Evolutionary conservation across 2,797 vertebrate species (phyloP), one percentile per base, ranked within the genome.

Genomic region (Megaceryle alcyon): DNA sequence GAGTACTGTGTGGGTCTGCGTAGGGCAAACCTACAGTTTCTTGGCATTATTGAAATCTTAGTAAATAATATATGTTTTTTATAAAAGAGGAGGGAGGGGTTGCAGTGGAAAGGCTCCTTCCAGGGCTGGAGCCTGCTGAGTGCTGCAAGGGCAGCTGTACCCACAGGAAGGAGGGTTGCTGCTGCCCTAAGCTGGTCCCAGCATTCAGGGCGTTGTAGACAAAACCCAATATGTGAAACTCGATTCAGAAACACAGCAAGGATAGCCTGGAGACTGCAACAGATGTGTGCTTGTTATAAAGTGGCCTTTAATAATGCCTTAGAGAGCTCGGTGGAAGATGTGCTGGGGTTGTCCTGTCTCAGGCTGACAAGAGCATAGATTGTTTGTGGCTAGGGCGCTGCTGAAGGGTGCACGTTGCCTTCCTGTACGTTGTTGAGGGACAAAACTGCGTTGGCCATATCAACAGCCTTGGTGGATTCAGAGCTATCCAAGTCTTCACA

Each of bases 261-360:
- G 83, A 43, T 78, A 80, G 69, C 94, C 73, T 10, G 31, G 76
- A 88, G 83, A 93, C 59, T 82, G 16, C 71, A 92, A 59, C 8
- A 85, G 64, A 80, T 80, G 61, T 1, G 1, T 82, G 29, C 66
- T 88, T 71, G 51, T 90, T 90, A 90, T 57, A 59, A 86, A 51
- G 35, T 37, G 63, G 56, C 64, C 86, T 93, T 96, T 96, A 90
- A 88, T 90, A 93, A 92, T 88, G 57, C 72, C 66, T 72, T 72
- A 25, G 80, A 92, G 90, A 95, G 71, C 35, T 37, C 4, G 2
- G 26, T 53, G 78, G 70, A 86, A 63, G 37, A 53, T 75, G 39
- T 77, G n/a, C n/a, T 85, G 80, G 37, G 37, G 39, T 84, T 92
- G 81, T 84, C 92, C 88, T 79, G 60, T 76, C 66, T 83, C 77